Conservation (phyloP, 2,797 vertebrate species). For the Micropoecilia bifurca region DNA sequence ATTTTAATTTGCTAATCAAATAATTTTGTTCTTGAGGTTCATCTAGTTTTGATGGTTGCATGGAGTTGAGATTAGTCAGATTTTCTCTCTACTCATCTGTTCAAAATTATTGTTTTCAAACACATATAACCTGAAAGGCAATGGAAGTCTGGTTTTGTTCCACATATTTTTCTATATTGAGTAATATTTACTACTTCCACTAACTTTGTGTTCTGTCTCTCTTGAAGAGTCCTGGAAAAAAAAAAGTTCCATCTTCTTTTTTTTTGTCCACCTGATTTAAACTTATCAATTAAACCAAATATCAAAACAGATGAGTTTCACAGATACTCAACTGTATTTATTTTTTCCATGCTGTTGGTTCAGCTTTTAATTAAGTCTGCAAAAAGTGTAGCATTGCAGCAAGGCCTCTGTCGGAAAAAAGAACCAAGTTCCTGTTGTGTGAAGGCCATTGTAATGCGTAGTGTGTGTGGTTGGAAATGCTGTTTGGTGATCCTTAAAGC, state of each 20-base stretch:
- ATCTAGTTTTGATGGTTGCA: too few relatives aligned
- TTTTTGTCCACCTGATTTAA: background rate
- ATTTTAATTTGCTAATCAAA: background rate
- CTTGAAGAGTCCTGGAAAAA: background rate
- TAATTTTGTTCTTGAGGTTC: too few relatives aligned
- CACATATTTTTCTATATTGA: background rate
- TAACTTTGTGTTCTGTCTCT: background rate
- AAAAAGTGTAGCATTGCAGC: background rate
- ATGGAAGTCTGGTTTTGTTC: background rate
- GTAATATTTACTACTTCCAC: background rate
- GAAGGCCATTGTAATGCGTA: slow-evolving; percentile 45
- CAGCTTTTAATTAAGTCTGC: background rate
- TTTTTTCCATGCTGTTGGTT: background rate
- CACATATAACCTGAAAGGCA: background rate
- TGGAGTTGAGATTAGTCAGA: too few relatives aligned
- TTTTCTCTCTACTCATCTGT: background rate
- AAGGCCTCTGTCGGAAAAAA: slow-evolving; percentile 4
- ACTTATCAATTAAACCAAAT: background rate
- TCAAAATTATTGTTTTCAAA: background rate
- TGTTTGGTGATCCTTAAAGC: slow-evolving; percentile 69
- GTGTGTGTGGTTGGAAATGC: slow-evolving; percentile 57
- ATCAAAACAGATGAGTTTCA: background rate
- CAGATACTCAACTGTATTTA: background rate
- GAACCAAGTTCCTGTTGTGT: slow-evolving; percentile 9
- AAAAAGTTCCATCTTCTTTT: background rate